A percentile compares a stretch with the other conserved stretches of the same genome.
Evolutionary conservation across 2,888 invertebrate species (phyloP).

Genomic region (Shargacucullia verbasci): DNA sequence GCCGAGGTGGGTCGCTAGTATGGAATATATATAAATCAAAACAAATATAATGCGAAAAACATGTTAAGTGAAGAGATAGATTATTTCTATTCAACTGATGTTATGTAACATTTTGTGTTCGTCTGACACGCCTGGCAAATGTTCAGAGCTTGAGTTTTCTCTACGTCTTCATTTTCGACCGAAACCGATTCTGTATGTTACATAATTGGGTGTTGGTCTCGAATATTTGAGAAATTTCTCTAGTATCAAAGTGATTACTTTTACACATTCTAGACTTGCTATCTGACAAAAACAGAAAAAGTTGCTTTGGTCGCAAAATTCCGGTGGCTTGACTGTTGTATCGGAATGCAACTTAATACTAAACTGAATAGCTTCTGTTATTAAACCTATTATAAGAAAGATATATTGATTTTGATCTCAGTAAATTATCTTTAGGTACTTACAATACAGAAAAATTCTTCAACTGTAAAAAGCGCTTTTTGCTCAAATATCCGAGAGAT

Average conservation of each 20-base stretch:
- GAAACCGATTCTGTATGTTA: constrained; percentile 22
- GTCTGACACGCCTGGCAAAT: constrained; percentile 15
- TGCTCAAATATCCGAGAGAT: background rate
- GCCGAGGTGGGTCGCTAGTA: too few species aligned
- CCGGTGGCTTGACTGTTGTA: too few species aligned
- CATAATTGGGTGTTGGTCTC: constrained; percentile 23
- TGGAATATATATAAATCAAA: background rate
- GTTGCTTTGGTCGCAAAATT: too few species aligned
- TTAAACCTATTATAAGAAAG: too few species aligned
- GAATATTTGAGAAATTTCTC: background rate
- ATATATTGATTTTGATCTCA: too few species aligned
- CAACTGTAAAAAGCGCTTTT: background rate
- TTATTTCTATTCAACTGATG: constrained; percentile 2
- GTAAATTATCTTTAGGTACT: too few species aligned
- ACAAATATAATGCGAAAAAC: background rate
- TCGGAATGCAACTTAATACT: too few species aligned
- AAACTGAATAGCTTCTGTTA: too few species aligned
- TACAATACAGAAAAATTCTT: too few species aligned
- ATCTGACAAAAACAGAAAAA: too few species aligned
- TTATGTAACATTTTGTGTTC: constrained; percentile 27
- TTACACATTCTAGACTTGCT: too few species aligned
- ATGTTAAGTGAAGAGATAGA: background rate
- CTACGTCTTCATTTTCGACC: constrained; percentile 1
- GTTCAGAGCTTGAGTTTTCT: constrained; percentile 19
- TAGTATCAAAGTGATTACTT: background rate